phyloP scores from a whole-genome alignment of 2,113 vertebrate species.

The Grantiella picta region DNA sequence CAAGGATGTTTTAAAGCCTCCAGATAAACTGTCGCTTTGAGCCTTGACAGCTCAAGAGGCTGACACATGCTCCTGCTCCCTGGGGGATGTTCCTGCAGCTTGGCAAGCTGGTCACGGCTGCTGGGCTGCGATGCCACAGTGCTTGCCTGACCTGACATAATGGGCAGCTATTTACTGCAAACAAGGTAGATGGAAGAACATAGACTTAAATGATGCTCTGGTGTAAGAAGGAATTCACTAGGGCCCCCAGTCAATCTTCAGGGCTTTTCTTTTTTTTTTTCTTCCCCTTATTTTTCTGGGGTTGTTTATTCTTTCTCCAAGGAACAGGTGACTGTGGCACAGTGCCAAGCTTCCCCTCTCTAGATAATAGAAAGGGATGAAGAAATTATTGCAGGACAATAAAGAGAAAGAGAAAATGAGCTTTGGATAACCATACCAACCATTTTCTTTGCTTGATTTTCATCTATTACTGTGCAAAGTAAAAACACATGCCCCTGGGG shows the following conservation, averaged over 20 bases:
- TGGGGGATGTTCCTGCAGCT: slow-evolving; percentile 32
- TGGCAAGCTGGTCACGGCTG: slow-evolving; percentile 60
- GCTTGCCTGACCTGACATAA: slow-evolving; percentile 82
- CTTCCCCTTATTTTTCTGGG: background rate
- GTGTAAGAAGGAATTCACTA: slow-evolving; percentile 73
- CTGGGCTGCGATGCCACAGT: slow-evolving; percentile 74
- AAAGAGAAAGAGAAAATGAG: slow-evolving; percentile 77
- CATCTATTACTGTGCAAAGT: background rate
- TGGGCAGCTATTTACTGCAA: slow-evolving; percentile 88
- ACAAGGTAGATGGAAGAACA: slow-evolving; percentile 85
- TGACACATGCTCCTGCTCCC: slow-evolving; percentile 59
- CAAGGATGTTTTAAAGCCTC: slow-evolving; percentile 70
- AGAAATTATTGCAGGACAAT: slow-evolving; percentile 73
- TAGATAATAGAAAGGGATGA: slow-evolving; percentile 75
- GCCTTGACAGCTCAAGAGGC: slow-evolving; percentile 74
- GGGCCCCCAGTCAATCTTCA: slow-evolving; percentile 71
- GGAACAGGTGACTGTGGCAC: slow-evolving; percentile 62
- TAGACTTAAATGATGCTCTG: slow-evolving; percentile 82
- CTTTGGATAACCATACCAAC: slow-evolving; percentile 31
- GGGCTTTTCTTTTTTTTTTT: background rate
- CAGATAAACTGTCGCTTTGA: slow-evolving; percentile 77
- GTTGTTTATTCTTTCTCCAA: slow-evolving; percentile 67
- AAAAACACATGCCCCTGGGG: background rate
- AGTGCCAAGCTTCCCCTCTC: slow-evolving; percentile 54
- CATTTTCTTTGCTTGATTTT: background rate